A percentile compares a stretch with the other conserved stretches of the same genome.
Evolutionary conservation across 2,888 invertebrate genomes (phyloP).

Genomic region (Aleiodes testaceus): DNA sequence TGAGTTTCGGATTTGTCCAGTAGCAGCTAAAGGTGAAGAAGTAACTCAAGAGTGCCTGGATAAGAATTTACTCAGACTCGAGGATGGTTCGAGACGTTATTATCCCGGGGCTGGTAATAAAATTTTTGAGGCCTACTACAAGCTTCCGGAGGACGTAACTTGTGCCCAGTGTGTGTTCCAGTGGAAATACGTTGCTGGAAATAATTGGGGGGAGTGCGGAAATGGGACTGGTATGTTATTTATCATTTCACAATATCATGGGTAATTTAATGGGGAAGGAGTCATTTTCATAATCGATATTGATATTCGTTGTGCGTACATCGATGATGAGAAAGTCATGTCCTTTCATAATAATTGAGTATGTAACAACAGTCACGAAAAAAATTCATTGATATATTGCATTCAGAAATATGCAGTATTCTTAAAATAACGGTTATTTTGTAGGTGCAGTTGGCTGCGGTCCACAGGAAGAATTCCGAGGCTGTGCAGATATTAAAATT

Average conservation of each 20-base stretch:
- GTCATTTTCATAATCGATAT: background rate
- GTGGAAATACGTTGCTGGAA: constrained; percentile 90
- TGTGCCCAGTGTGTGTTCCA: constrained; percentile 90
- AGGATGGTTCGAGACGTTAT: constrained; percentile 77
- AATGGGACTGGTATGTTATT: constrained; percentile 69
- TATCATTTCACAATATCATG: background rate
- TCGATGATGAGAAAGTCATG: constrained; percentile 20
- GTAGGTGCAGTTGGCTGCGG: constrained; percentile 88
- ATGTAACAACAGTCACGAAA: no score
- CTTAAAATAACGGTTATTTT: constrained; percentile 32
- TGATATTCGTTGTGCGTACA: background rate
- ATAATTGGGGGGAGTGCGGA: constrained; percentile 72
- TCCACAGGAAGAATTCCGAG: constrained; percentile 90
- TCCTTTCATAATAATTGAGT: background rate
- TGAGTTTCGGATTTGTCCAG: constrained; percentile 87
- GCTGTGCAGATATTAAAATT: constrained; percentile 87
- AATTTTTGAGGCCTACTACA: constrained; percentile 84
- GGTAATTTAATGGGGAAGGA: background rate
- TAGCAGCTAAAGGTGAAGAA: constrained; percentile 76
- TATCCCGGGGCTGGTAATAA: constrained; percentile 86
- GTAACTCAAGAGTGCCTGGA: constrained; percentile 87
- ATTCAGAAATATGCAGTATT: background rate
- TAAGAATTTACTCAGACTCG: constrained; percentile 78
- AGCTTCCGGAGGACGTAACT: constrained; percentile 78
- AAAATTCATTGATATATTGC: no score